A percentile compares a stretch with the other conserved stretches of the same genome.
These are phyloP conservation scores for Apis florea DNA, from an alignment of 1,140 invertebrate genomes.

Conservation along the genomic window DNA sequence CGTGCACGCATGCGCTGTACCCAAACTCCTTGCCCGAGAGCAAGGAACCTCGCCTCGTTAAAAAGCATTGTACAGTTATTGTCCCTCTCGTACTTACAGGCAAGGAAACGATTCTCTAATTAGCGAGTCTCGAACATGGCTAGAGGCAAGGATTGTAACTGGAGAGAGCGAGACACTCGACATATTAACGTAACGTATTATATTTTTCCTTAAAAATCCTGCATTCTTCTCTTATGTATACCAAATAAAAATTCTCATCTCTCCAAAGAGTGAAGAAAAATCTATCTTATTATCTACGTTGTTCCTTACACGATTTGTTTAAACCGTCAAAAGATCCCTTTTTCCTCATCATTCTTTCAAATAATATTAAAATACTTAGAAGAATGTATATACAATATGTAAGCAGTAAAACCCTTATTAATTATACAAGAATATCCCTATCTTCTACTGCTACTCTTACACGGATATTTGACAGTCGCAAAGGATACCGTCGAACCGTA, in stretches of 20 bases:
- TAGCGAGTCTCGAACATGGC: not conserved
- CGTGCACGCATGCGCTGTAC: not conserved
- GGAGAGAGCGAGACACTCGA: not conserved
- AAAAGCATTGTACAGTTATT: conserved; percentile 12
- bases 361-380: too few species aligned
- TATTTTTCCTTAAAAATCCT: too few species aligned
- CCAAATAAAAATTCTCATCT: too few species aligned
- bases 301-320: too few species aligned
- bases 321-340: too few species aligned
- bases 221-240: too few species aligned
- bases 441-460: conserved; percentile 24
- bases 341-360: too few species aligned
- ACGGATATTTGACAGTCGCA: conserved; percentile 60
- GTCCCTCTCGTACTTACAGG: not conserved
- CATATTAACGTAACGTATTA: too few species aligned
- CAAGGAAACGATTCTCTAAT: conserved; percentile 18
- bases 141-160: not conserved
- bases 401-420: not conserved
- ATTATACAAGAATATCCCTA: not conserved
- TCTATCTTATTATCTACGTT: too few species aligned
- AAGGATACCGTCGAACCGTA: conserved; percentile 42
- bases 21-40: not conserved
- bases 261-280: too few species aligned
- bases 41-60: conserved; percentile 12
- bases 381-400: too few species aligned